These are phyloP conservation scores for Colaptes auratus DNA, from an alignment of 2,113 vertebrate genomes.

Conservation along the genomic window DNA sequence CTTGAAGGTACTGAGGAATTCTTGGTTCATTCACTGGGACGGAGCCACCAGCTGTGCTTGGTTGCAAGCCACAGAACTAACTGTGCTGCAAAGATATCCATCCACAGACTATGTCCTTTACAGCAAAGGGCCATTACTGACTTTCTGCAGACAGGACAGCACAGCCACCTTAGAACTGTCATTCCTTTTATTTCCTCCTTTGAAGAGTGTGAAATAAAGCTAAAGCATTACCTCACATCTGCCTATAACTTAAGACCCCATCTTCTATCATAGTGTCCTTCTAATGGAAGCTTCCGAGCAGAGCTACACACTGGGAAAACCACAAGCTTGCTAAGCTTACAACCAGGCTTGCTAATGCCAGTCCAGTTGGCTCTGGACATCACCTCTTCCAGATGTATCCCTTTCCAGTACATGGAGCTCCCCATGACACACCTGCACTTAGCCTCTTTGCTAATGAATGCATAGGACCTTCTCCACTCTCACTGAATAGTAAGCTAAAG, in stretches of 20 bases:
- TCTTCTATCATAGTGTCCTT: not conserved
- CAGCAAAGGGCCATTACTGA: not conserved
- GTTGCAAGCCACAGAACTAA: conserved; percentile 1
- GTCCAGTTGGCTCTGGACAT: conserved; percentile 7
- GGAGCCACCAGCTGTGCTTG: not conserved
- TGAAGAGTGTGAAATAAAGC: not conserved
- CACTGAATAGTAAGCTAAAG: not conserved
- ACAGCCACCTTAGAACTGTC: not conserved
- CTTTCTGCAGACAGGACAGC: not conserved
- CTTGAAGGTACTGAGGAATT: conserved; percentile 18
- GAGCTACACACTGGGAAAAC: not conserved
- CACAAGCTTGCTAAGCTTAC: not conserved
- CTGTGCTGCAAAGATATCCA: not conserved
- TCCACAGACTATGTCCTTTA: not conserved
- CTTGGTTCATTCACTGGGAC: not conserved
- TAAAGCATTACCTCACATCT: not conserved
- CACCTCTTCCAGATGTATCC: not conserved
- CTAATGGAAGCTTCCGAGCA: not conserved
- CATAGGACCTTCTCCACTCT: not conserved
- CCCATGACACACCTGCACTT: not conserved
- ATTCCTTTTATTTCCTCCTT: not conserved
- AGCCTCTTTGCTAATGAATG: not conserved
- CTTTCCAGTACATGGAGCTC: not conserved
- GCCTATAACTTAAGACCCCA: rapidly evolving
- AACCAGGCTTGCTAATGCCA: not conserved